Evolutionary conservation across 64 coral and sea anemone species (phyloP).

Genomic region (Trachythela sp.): DNA sequence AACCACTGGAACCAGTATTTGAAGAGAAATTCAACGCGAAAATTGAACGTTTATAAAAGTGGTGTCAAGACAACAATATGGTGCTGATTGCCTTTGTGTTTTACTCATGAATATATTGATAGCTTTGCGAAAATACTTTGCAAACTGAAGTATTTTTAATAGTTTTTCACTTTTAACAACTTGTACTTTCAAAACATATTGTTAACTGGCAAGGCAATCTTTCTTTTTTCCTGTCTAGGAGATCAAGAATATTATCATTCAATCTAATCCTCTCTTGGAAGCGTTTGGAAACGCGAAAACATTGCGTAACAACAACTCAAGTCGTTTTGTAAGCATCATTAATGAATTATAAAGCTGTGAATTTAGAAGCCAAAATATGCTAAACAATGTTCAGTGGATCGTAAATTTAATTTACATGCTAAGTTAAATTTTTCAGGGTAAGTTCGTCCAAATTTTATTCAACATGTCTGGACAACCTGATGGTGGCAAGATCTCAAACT

Average conservation of each 20-base stretch:
- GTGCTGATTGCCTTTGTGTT: background rate
- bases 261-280: conserved; percentile 91
- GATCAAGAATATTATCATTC: conserved; percentile 91
- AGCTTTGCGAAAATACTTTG: no score
- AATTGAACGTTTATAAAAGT: no score
- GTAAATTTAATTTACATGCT: background rate
- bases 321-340: conserved; percentile 79
- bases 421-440: conserved; percentile 51
- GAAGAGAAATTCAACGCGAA: no score
- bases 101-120: no score
- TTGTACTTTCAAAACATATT: no score
- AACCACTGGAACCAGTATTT: no score
- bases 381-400: background rate
- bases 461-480: conserved; percentile 80
- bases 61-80: background rate
- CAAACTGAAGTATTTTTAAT: background rate
- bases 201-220: background rate
- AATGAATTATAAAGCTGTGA: no score
- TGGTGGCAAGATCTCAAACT: conserved; percentile 92
- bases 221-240: conserved; percentile 42
- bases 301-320: conserved; percentile 90
- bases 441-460: conserved; percentile 96
- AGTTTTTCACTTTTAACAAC: background rate
- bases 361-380: no score
- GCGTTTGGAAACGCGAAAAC: conserved; percentile 99